Base-by-base conservation (phyloP, 2,888 invertebrate genomes). In the Tholera decimalis region DNA sequence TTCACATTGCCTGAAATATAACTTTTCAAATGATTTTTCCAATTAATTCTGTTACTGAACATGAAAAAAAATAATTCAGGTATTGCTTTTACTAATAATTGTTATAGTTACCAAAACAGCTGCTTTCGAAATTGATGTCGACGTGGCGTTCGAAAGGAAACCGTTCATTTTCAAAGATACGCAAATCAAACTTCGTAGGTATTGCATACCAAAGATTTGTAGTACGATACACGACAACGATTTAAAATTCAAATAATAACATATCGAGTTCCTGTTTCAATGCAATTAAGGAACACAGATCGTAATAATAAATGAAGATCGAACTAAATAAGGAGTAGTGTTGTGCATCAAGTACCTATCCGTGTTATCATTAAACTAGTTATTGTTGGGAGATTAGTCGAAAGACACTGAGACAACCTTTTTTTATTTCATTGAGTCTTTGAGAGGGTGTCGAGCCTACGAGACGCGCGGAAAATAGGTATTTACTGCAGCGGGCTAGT, bases 241-340 rank as follows among this genome's bases (percentile, higher is more conserved):
- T 81, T 81, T 81, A 53, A 81, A 81, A 77, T 79, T 80, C 69
- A 77, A 79, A 79, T 79, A 15, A 24, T 59, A 39, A 51, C n/a
- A n/a, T n/a, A n/a, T 70, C 53, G 8, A 58, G 60, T 54, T 61
- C 50, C 47, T 46, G 41, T 65, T 54, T 49, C 56, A 41, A 60
- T 64, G 61, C 51, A 57, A 53, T 47, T 55, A 51, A 49, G 39
- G 20, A 20, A 33, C 44, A 6, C 58, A 72, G 55, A 46, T 60
- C 63, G 24, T 20, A 33, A 54, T 53, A 53, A 75, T 47, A 51
- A 56, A 75, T 65, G 30, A 59, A 59, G 59, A 37, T 35, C n/a
- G 8, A 2, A 60, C 39, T 9, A 2, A 53, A 22, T n/a, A 35
- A 37, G 43, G 24, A 37, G 24, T 35, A 11, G 11, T 57, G 22